Base-by-base conservation (phyloP, 2,888 invertebrate species). In the Crossocerus cetratus region DNA sequence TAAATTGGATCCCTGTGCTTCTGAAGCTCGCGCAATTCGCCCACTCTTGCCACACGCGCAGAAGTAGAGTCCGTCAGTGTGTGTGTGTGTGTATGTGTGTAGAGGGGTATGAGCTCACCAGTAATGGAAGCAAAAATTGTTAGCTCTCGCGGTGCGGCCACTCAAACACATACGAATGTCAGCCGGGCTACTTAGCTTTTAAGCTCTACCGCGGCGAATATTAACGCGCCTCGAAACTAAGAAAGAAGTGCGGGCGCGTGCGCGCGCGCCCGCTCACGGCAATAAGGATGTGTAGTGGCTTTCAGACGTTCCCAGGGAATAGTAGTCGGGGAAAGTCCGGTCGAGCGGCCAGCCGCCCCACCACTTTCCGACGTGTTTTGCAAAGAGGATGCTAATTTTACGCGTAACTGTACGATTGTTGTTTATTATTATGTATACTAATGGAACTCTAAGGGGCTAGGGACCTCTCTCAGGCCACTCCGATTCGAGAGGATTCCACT, bases 381-480 rank as follows among this genome's bases (percentile, higher is more conserved):
- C 71, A 64, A 70, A 68, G 58, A 59, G 65, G 67, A 74, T 57
- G 68, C 71, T 72, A 77, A 74, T 80, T 77, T 72, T 23, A 65
- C 18, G 53, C 53, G 68, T 57, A 64, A 65, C 66, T 18, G 32
- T 57, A 59, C 74, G 68, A 77, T 79, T 71, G 71, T 78, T 78
- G 76, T 81, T 78, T 81, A 82, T 78, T 71, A 76, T 82, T 79
- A 72, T 73, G 80, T 73, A 65, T 74, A 68, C 76, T 81, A 81
- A 81, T 79, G 77, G 74, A 82, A 63, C 60, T 65, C 72, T 73
- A 79, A 81, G 72, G 69, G 71, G 68, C 74, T 49, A 32, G 59
- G 32, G 67, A 58, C 59, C 69, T 58, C 32, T 32, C 65, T 67
- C 76, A 22, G 57, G 70, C 43, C 53, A 72, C 78, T 79, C 68